phyloP scores from a whole-genome alignment of 2,113 vertebrate genomes.

The Deroptyus accipitrinus region DNA sequence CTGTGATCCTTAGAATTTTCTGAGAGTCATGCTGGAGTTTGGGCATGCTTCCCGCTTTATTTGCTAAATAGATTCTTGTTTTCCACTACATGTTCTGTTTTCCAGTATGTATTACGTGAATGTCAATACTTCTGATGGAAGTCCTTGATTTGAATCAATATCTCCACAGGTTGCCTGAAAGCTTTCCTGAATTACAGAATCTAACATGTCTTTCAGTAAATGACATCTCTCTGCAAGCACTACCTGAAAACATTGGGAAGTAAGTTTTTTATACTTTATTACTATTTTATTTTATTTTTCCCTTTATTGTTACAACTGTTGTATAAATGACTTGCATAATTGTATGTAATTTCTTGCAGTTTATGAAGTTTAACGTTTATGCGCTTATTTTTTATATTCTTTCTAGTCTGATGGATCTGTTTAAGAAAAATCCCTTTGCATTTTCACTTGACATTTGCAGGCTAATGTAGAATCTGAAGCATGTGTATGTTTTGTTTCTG shows the following conservation, averaged over 20 bases:
- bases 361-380: not conserved
- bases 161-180: slow-evolving; percentile 89
- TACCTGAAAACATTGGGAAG: slow-evolving; percentile 99
- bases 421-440: not conserved
- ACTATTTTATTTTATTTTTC: not conserved
- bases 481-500: not conserved
- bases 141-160: slow-evolving; percentile 42
- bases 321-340: not conserved
- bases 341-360: not conserved
- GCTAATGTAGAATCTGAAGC: not conserved
- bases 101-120: not conserved
- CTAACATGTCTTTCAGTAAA: slow-evolving; percentile 97
- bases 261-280: slow-evolving; percentile 77
- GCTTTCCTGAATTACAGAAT: slow-evolving; percentile 92
- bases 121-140: not conserved
- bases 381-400: not conserved
- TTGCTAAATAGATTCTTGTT: not conserved
- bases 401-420: not conserved
- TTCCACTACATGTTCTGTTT: not conserved
- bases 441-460: not conserved
- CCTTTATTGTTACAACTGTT: not conserved
- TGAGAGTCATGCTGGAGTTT: not conserved
- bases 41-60: not conserved
- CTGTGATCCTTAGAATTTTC: not conserved
- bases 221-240: slow-evolving; percentile 94